phyloP scores from a whole-genome alignment of 2,888 invertebrate genomes.

The Polydesmus complanatus region DNA sequence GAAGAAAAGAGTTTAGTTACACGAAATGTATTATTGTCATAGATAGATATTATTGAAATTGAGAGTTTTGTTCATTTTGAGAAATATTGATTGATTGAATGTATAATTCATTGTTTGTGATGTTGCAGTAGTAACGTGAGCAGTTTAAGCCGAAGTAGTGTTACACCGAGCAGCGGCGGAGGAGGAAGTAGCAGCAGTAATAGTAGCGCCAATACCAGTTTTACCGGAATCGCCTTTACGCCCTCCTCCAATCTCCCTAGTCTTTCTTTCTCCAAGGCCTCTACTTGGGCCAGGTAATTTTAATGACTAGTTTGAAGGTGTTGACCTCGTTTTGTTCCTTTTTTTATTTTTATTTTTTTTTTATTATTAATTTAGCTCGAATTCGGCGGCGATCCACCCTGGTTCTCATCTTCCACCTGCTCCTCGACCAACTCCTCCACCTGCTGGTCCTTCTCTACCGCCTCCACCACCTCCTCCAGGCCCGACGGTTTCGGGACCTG shows the following conservation, averaged over 20 bases:
- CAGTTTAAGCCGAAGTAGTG: slow-evolving; percentile 59
- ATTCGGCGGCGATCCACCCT: slow-evolving; percentile 6
- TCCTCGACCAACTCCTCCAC: slow-evolving; percentile 21
- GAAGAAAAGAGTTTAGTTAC: too few species aligned
- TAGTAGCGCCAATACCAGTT: slow-evolving; percentile 17
- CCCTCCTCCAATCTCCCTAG: slow-evolving; percentile 19
- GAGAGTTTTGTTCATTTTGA: too few species aligned
- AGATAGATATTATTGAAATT: too few species aligned
- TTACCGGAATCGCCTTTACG: slow-evolving; percentile 17
- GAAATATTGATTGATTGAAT: neutral
- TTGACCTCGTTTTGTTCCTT: neutral
- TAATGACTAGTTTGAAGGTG: neutral
- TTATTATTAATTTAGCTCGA: neutral
- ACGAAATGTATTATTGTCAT: too few species aligned
- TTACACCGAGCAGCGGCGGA: slow-evolving; percentile 36
- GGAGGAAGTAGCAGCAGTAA: slow-evolving; percentile 13
- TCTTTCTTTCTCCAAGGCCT: slow-evolving; percentile 22
- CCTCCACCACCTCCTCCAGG: slow-evolving; percentile 34
- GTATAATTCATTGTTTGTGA: slow-evolving; percentile 15
- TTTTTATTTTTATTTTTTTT: slow-evolving; percentile 2
- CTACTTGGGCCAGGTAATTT: slow-evolving; percentile 22
- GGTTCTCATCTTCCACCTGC: slow-evolving; percentile 30
- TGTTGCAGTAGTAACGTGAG: slow-evolving; percentile 61
- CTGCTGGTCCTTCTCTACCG: slow-evolving; percentile 22
- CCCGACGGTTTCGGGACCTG: neutral